Percentiles rank a stretch among this genome's conserved stretches.
phyloP scores from a whole-genome alignment of 37 sponge, comb jelly and placozoan species.

The Eunapius fragilis region DNA sequence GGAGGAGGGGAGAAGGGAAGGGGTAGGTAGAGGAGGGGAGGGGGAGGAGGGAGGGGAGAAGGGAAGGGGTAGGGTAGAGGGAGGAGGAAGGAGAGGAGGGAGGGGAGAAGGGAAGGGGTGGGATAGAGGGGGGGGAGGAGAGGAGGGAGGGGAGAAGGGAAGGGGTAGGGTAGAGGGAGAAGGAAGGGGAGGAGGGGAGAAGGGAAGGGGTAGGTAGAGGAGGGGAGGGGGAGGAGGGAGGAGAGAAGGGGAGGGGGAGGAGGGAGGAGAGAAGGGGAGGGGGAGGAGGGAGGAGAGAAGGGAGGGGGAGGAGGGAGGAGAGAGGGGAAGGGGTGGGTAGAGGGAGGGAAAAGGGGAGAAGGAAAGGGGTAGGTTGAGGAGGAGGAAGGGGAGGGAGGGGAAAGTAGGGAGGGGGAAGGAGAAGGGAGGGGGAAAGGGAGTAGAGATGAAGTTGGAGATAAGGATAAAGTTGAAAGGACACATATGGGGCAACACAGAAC shows the following conservation, averaged over 20 bases:
- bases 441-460: not conserved
- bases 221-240: not conserved
- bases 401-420: too few relatives aligned
- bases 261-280: not conserved
- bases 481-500: too few relatives aligned
- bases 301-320: too few relatives aligned
- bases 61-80: not conserved
- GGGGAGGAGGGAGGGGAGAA: not conserved
- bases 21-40: not conserved
- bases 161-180: slow-evolving; percentile 13
- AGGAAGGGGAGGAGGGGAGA: not conserved
- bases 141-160: not conserved
- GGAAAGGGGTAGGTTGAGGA: not conserved
- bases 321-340: too few relatives aligned
- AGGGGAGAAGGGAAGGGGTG: not conserved
- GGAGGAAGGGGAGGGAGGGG: not conserved
- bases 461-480: not conserved
- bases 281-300: not conserved
- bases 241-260: not conserved
- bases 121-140: not conserved
- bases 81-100: not conserved
- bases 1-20: not conserved
- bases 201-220: not conserved
- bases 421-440: not conserved
- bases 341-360: not conserved